Evolutionary conservation across 2,797 vertebrate genomes (phyloP).

Genomic region (Myripristis jacobus): DNA sequence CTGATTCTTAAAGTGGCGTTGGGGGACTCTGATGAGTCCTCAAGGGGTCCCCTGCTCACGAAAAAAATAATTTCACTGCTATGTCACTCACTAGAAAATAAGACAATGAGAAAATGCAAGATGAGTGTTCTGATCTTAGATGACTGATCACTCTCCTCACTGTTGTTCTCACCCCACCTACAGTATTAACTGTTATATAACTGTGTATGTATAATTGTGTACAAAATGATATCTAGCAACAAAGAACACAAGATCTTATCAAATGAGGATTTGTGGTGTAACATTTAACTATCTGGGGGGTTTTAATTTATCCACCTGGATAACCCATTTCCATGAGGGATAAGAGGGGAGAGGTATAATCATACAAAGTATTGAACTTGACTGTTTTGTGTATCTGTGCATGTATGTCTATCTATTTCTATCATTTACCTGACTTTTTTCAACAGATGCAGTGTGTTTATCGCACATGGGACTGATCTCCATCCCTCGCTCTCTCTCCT

Average conservation of each 20-base stretch:
- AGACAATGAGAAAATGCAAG: constrained; percentile 69
- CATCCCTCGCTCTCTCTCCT: constrained; percentile 93
- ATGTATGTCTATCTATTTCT: background rate
- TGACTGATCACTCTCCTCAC: constrained; percentile 53
- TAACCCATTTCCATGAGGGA: background rate
- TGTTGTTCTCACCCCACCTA: constrained; percentile 48
- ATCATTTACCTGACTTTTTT: constrained; percentile 91
- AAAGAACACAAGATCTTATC: constrained; percentile 1
- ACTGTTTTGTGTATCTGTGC: too few species aligned
- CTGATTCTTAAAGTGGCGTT: background rate
- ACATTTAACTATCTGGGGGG: background rate
- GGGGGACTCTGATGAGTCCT: background rate
- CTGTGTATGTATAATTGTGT: constrained; percentile 32
- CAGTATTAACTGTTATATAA: constrained; percentile 45
- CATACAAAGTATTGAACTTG: background rate
- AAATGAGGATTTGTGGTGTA: background rate
- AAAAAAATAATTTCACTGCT: constrained; percentile 15
- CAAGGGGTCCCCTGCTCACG: too few species aligned
- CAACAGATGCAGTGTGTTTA: constrained; percentile 94
- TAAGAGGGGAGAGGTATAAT: background rate
- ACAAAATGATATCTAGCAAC: constrained; percentile 1
- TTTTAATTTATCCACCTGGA: too few species aligned
- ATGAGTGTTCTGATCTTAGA: constrained; percentile 62
- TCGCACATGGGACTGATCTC: constrained; percentile 98
- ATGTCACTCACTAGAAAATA: constrained; percentile 45